A percentile compares a stretch with the other conserved stretches of the same genome.
Conservation (phyloP, 1,140 invertebrate species). For the Mizuhopecten yessoensis region DNA sequence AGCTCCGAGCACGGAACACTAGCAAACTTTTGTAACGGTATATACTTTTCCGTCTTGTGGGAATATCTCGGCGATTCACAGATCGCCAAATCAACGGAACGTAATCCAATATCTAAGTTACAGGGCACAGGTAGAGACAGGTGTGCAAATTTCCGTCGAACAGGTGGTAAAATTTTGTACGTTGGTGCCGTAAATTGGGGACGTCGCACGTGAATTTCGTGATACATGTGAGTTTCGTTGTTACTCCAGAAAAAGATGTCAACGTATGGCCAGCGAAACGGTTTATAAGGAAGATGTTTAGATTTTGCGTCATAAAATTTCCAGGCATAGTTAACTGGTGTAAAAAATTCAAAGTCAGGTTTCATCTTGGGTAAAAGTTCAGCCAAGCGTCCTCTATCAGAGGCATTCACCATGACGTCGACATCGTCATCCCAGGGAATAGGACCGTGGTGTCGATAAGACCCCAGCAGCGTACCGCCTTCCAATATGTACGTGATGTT, state of each 20-base stretch:
- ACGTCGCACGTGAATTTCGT: conserved; percentile 43
- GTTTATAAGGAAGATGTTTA: neutral
- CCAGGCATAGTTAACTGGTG: conserved; percentile 23
- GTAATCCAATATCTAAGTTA: neutral
- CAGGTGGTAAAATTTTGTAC: conserved; percentile 59
- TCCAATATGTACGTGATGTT: conserved; percentile 48
- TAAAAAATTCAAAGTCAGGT: conserved; percentile 3
- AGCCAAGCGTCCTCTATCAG: neutral
- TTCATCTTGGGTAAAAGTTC: neutral
- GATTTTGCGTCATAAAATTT: conserved; percentile 9
- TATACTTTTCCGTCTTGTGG: neutral
- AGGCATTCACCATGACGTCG: conserved; percentile 60
- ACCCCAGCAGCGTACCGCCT: conserved; percentile 64
- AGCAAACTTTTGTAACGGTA: neutral
- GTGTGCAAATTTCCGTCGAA: conserved; percentile 54
- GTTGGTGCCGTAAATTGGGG: conserved; percentile 56
- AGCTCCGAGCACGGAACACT: conserved; percentile 10
- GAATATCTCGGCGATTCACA: neutral
- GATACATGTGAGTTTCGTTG: conserved; percentile 65
- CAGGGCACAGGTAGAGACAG: conserved; percentile 20
- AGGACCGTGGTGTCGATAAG: conserved; percentile 63
- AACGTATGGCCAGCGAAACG: conserved; percentile 67
- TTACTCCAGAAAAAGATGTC: conserved; percentile 64
- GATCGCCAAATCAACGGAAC: neutral
- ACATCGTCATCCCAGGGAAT: conserved; percentile 72